phyloP scores from a whole-genome alignment of 2,113 vertebrate species.

The Trinectes maculatus region DNA sequence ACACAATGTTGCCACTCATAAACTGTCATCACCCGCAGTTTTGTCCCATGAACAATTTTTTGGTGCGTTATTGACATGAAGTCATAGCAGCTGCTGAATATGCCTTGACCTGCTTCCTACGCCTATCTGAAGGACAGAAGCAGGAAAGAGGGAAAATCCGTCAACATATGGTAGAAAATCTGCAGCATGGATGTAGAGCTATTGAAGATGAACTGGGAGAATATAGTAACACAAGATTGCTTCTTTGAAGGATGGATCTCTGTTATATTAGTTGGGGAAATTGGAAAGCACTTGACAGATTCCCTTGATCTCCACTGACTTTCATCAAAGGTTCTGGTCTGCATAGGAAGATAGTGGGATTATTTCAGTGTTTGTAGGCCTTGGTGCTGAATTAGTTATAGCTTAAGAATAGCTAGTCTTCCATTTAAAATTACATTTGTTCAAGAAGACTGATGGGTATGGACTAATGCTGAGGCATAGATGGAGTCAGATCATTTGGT shows the following conservation, averaged over 20 bases:
- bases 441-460: background rate
- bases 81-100: slow-evolving; percentile 22
- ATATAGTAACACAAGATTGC: slow-evolving; percentile 51
- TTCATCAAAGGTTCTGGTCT: slow-evolving; percentile 81
- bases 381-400: slow-evolving; percentile 81
- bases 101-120: slow-evolving; percentile 14
- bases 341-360: slow-evolving; percentile 77
- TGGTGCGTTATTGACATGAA: slow-evolving; percentile 15
- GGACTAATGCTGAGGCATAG: slow-evolving; percentile 10
- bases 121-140: slow-evolving; percentile 28
- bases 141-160: slow-evolving; percentile 9
- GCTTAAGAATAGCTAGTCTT: slow-evolving; percentile 72
- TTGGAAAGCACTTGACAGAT: slow-evolving; percentile 82
- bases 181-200: slow-evolving; percentile 52
- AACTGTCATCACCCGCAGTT: slow-evolving; percentile 31
- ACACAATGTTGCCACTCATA: slow-evolving; percentile 21
- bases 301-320: slow-evolving; percentile 83
- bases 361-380: slow-evolving; percentile 81
- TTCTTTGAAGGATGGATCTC: slow-evolving; percentile 76
- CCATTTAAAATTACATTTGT: slow-evolving; percentile 64
- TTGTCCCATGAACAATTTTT: slow-evolving; percentile 30
- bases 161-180: slow-evolving; percentile 45
- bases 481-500: slow-evolving; percentile 16
- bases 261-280: slow-evolving; percentile 80
- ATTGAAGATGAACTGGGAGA: slow-evolving; percentile 63